Evolutionary conservation across 1,140 invertebrate genomes (phyloP).

Genomic region (Drosophila nebulosa): DNA sequence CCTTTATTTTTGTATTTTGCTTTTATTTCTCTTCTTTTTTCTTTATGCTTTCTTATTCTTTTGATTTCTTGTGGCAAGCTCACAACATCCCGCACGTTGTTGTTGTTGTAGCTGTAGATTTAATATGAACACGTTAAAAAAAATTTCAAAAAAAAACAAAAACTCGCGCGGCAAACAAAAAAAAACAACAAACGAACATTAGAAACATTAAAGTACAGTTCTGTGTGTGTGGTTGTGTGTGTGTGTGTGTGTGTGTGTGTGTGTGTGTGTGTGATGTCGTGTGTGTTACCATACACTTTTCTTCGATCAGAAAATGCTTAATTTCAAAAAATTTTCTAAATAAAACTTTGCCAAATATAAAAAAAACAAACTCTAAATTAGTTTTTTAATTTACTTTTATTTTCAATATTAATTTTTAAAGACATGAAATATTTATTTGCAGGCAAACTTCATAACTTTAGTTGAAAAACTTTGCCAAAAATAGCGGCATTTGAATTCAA

Average conservation of each 20-base stretch:
- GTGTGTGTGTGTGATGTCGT: conserved; percentile 12
- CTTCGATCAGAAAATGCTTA: not conserved
- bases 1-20: not conserved
- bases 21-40: not conserved
- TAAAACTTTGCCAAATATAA: too few relatives aligned
- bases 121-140: conserved; percentile 59
- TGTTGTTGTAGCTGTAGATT: conserved; percentile 24
- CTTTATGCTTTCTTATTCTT: conserved; percentile 25
- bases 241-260: not conserved
- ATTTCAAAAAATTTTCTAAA: not conserved
- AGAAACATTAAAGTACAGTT: conserved; percentile 5
- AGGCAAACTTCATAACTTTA: not conserved
- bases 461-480: not conserved
- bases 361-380: not conserved
- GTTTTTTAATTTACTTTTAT: not conserved
- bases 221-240: conserved; percentile 14
- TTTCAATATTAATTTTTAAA: not conserved
- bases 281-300: not conserved
- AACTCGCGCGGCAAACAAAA: conserved; percentile 12
- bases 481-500: not conserved
- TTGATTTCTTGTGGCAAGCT: conserved; percentile 40
- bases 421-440: not conserved
- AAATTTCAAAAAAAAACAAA: conserved; percentile 51
- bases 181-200: conserved; percentile 5
- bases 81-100: conserved; percentile 64